A percentile compares a stretch with the other conserved stretches of the same genome.
Conservation (phyloP, 2,797 vertebrate species). For the Knipowitschia caucasica region DNA sequence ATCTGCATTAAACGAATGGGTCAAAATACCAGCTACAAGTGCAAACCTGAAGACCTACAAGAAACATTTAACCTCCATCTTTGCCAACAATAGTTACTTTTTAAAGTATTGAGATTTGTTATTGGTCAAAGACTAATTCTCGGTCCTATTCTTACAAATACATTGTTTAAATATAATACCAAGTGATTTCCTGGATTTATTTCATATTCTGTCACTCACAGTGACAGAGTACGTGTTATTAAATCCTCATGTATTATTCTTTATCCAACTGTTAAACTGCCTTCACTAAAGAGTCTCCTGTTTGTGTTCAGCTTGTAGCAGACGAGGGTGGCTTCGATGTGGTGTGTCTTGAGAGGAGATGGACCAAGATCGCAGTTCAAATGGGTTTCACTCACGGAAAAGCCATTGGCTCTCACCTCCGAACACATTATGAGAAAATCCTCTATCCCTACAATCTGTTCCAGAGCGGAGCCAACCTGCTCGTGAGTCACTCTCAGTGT, state of each 20-base stretch:
- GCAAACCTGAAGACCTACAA: too few species aligned
- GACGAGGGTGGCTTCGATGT: slow-evolving; percentile 96
- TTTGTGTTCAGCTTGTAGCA: slow-evolving; percentile 82
- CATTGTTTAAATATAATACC: too few species aligned
- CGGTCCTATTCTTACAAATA: too few species aligned
- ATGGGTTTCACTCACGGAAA: slow-evolving; percentile 97
- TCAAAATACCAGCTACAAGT: too few species aligned
- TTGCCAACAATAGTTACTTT: too few species aligned
- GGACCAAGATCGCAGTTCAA: slow-evolving; percentile 92
- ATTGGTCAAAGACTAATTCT: too few species aligned
- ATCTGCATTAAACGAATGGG: too few species aligned
- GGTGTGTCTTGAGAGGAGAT: slow-evolving; percentile 91
- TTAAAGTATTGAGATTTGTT: too few species aligned
- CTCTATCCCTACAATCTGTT: slow-evolving; percentile 97
- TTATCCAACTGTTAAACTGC: neutral
- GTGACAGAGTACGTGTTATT: neutral
- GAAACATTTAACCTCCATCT: too few species aligned
- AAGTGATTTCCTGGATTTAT: too few species aligned
- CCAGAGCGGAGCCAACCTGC: slow-evolving; percentile 86
- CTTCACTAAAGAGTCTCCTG: neutral
- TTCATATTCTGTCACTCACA: neutral
- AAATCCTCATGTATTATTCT: neutral
- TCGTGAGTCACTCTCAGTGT: too few species aligned
- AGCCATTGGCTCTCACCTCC: slow-evolving; percentile 94
- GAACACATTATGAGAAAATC: slow-evolving; percentile 90